Conservation (phyloP, 2,888 invertebrate species). For the Danaus chrysippus region DNA sequence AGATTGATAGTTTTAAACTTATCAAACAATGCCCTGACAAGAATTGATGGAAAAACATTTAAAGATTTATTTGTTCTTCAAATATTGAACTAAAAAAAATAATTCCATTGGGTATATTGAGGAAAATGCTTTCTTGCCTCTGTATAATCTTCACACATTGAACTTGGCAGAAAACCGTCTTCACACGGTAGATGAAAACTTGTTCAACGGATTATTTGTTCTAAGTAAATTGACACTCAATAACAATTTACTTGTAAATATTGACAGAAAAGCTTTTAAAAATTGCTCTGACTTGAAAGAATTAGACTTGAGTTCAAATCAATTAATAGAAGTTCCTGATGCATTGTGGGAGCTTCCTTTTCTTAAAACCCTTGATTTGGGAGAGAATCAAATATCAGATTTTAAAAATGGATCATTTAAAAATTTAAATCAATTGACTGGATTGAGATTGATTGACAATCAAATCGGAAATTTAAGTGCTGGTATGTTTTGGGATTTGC, state of each 20-base stretch:
- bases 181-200: slow-evolving; percentile 87
- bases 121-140: slow-evolving; percentile 91
- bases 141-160: slow-evolving; percentile 93
- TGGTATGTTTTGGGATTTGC: slow-evolving; percentile 93
- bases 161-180: slow-evolving; percentile 93
- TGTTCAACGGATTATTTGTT: slow-evolving; percentile 91
- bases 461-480: slow-evolving; percentile 90
- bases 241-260: slow-evolving; percentile 89
- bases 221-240: slow-evolving; percentile 91
- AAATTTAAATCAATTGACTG: slow-evolving; percentile 91
- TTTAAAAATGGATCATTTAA: slow-evolving; percentile 92
- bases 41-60: slow-evolving; percentile 90
- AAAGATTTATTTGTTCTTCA: slow-evolving; percentile 92
- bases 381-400: slow-evolving; percentile 92
- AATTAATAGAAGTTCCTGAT: slow-evolving; percentile 88
- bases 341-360: slow-evolving; percentile 89
- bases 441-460: slow-evolving; percentile 93
- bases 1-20: slow-evolving; percentile 91
- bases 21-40: slow-evolving; percentile 90
- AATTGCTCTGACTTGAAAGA: slow-evolving; percentile 94
- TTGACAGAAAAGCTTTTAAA: slow-evolving; percentile 89
- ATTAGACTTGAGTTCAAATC: slow-evolving; percentile 92
- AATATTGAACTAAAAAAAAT: slow-evolving; percentile 90
- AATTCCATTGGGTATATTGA: slow-evolving; percentile 94
- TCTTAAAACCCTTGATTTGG: slow-evolving; percentile 92